A percentile compares a stretch with the other conserved stretches of the same genome.
These are phyloP conservation scores for Eonycteris spelaea DNA, from an alignment of 2,113 vertebrate genomes.

Conservation along the genomic window DNA sequence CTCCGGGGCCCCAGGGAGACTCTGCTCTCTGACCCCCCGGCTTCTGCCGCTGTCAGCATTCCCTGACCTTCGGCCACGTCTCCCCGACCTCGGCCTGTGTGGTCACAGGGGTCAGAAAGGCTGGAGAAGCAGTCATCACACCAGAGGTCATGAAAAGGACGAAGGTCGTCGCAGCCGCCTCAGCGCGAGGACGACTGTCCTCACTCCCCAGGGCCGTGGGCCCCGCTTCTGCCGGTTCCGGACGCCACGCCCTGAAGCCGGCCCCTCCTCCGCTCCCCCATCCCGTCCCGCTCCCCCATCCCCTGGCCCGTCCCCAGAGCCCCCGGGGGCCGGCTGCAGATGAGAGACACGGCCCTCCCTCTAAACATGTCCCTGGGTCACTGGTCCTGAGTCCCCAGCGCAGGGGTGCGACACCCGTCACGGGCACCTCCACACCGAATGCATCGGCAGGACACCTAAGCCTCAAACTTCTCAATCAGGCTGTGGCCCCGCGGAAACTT, in stretches of 20 bases:
- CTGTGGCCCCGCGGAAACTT: not conserved
- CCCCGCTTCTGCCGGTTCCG: too few species aligned
- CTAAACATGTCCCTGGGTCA: not conserved
- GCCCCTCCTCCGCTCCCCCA: not conserved
- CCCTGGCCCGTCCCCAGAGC: not conserved
- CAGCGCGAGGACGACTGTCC: too few species aligned
- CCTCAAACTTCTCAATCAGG: not conserved
- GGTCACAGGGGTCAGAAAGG: not conserved
- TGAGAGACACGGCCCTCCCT: accelerated
- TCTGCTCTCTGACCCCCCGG: too few species aligned
- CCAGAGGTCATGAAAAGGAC: accelerated
- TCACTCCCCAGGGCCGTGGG: not conserved
- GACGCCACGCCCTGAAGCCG: not conserved
- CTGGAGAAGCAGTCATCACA: not conserved
- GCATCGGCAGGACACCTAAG: not conserved
- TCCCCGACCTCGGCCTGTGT: too few species aligned
- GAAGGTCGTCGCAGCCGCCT: not conserved
- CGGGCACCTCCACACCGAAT: not conserved
- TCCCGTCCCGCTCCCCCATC: too few species aligned
- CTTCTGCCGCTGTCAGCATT: too few species aligned
- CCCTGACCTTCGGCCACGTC: too few species aligned
- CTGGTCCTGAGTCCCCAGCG: not conserved
- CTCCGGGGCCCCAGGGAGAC: too few species aligned
- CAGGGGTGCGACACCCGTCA: not conserved
- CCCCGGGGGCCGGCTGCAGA: not conserved